Base-by-base conservation (phyloP, 2,113 vertebrate genomes). In the Sarotherodon lohbergeri region DNA sequence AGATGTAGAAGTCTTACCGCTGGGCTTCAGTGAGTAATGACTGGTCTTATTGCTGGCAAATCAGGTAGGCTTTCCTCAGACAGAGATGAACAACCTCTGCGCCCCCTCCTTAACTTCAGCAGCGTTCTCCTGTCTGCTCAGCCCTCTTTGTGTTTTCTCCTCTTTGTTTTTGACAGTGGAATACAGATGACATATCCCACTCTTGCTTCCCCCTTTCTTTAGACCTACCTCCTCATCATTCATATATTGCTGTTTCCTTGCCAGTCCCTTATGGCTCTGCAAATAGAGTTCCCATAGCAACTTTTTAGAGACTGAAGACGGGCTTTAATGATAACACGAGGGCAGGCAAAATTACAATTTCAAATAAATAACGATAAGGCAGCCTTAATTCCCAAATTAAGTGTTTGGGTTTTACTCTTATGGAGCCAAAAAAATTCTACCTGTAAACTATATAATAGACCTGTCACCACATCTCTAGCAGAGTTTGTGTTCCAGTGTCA, bases 221-320 rank as follows among this genome's bases (percentile, higher is more conserved):
- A 76, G 50, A 84, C 11, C 80, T 27, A 9, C 80, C 41, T 46
- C 17, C 12, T 78, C 73, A 78, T 78, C 73, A 78, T 78, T 78
- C 73, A 78, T 52, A 78, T 78, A 32, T 78, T 52, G 16, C 46
- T 82, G 85, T 93, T 91, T 91, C 88, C 91, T 81, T 41, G 39
- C 88, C 88, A 88, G 88, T 94, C 86, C 90, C 85, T 93, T 88
- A 91, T 92, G 91, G 87, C 89, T 86, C 91, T 83, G 91, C 91
- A 90, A 90, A 85, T 91, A 82, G 91, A 83, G 83, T 95, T 95
- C 92, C 93, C 91, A 92, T 89, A 88, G 93, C 93, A 94, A 92
- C 95, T 93, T 94, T 93, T 68, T 13, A 63, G 57, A 80, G 87
- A 89, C 81, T 13, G 56, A 92, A 86, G 32, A 71, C 36, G 24